Evolutionary conservation across 2,797 vertebrate species (phyloP), one percentile per base, ranked within the genome.

Genomic region (Chiroxiphia lanceolata): DNA sequence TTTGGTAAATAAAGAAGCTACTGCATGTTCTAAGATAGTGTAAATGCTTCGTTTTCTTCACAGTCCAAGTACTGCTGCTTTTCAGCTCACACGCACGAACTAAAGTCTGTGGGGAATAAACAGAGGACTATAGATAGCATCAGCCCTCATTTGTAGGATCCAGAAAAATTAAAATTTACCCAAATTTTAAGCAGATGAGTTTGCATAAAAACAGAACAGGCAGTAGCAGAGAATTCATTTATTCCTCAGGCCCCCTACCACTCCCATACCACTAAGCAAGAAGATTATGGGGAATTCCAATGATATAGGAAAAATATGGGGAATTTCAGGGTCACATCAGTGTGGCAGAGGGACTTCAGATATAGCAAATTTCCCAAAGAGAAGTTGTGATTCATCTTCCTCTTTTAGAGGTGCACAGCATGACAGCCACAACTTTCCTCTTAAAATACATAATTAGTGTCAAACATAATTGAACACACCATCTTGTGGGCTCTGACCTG

Each of bases 1-100:
- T 89, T 74, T 80, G 67, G 76, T 78, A 90, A 90, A 91, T 77
- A 92, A 85, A 92, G 44, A 91, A 48, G 80, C 92, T 94, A 92
- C 70, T 94, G 82, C 69, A 34, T 78, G 47, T 87, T 74, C n/a
- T 87, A 68, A 59, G 69, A 56, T 15, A 64, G 47, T 50, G 54
- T 91, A 85, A 84, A 92, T 14, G 44, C 69, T 77, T 69, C 40
- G 38, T 80, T 83, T 95, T 83, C 85, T 56, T 75, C 42, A 56
- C n/a, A 86, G 83, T 85, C 74, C 36, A 92, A 93, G 88, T 53
- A 85, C 71, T 57, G 87, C 45, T 80, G 40, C 21, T 92, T 95
- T 91, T 91, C 85, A 93, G 75, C 63, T 92, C 90, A 79, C 9
- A 5, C 40, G 53, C 63, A 91, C 0, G 0, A 89, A 81, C 76